Evolutionary conservation across 1,140 invertebrate species (phyloP).

Genomic region (Eufriesea mexicana): DNA sequence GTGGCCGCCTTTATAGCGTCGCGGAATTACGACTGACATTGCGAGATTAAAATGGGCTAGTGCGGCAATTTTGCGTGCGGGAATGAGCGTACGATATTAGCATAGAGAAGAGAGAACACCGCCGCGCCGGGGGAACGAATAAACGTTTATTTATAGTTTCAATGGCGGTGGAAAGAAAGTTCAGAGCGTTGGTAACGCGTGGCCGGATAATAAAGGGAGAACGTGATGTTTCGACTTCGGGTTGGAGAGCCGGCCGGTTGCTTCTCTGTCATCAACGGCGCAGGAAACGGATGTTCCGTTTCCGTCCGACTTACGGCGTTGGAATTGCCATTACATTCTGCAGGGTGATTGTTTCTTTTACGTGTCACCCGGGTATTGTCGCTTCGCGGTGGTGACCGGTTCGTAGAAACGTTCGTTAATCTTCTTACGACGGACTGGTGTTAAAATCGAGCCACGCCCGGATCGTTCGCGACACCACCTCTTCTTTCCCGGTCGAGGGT

Average conservation of each 20-base stretch:
- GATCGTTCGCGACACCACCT: no score
- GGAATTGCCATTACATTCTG: not conserved
- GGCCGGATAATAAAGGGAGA: not conserved
- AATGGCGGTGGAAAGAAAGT: conserved; percentile 2
- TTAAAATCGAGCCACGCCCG: no score
- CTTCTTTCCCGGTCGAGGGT: no score
- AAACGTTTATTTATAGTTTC: conserved; percentile 51
- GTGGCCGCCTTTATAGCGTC: conserved; percentile 47
- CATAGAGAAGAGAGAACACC: conserved; percentile 40
- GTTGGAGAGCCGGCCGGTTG: not conserved
- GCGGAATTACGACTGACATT: conserved; percentile 54
- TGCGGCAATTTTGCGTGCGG: conserved; percentile 48
- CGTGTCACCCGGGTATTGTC: no score
- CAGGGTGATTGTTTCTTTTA: not conserved
- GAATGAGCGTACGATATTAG: conserved; percentile 47
- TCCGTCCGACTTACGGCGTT: not conserved
- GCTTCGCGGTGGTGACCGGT: no score
- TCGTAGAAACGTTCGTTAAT: no score
- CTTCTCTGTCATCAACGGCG: not conserved
- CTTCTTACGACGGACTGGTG: no score
- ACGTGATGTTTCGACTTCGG: not conserved
- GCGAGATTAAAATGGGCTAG: conserved; percentile 56
- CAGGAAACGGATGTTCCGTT: not conserved
- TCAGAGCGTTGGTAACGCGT: not conserved
- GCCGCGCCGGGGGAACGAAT: not conserved